phyloP scores from a whole-genome alignment of 2,888 invertebrate genomes.

The Trissolcus japonicus region DNA sequence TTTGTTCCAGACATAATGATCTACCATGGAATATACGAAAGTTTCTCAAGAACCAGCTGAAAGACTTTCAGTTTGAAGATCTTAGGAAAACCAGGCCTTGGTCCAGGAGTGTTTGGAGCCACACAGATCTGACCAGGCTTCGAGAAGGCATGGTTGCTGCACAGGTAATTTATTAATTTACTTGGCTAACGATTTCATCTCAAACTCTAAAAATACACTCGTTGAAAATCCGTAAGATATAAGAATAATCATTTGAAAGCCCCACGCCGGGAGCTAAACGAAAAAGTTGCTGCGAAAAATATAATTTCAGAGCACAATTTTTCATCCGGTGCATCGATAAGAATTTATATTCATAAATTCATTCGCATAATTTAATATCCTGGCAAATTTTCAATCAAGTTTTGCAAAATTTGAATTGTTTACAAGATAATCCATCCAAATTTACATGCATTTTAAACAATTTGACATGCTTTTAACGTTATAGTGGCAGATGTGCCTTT shows the following conservation, averaged over 20 bases:
- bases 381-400: slow-evolving; percentile 25
- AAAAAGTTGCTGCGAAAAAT: neutral
- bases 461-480: neutral
- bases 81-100: slow-evolving; percentile 83
- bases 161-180: slow-evolving; percentile 79
- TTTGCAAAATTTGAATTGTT: slow-evolving; percentile 25
- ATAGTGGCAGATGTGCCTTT: neutral
- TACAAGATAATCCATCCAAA: slow-evolving; percentile 13
- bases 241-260: too few species aligned
- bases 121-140: slow-evolving; percentile 86
- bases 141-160: slow-evolving; percentile 86
- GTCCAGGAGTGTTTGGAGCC: slow-evolving; percentile 86
- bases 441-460: neutral
- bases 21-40: slow-evolving; percentile 94
- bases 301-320: neutral
- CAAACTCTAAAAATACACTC: neutral
- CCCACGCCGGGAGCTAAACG: too few species aligned
- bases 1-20: slow-evolving; percentile 86
- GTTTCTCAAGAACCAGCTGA: slow-evolving; percentile 91
- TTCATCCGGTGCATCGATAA: neutral
- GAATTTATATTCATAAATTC: slow-evolving; percentile 11
- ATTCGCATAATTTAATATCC: slow-evolving; percentile 28
- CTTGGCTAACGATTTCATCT: neutral
- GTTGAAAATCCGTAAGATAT: neutral
- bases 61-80: slow-evolving; percentile 87